These are phyloP conservation scores for Epicampocera succincta DNA, from an alignment of 2,888 invertebrate genomes.

Conservation along the genomic window DNA sequence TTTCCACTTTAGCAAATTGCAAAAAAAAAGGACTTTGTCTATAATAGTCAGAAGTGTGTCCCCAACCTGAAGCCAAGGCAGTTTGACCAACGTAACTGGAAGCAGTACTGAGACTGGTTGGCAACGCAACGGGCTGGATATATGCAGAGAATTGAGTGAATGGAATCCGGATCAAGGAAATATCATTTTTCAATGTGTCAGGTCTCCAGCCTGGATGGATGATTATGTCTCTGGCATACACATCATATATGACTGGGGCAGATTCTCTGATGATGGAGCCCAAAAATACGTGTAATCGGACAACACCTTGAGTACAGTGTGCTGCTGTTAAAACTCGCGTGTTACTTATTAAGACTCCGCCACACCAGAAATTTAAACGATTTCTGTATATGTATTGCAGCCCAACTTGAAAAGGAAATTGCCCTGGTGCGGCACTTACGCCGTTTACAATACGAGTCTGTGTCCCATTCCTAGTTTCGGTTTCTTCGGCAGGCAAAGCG, in stretches of 20 bases:
- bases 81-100: no score
- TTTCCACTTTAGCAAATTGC: no score
- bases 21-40: no score
- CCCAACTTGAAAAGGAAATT: no score
- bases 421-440: no score
- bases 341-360: not conserved
- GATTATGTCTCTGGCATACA: not conserved
- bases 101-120: not conserved
- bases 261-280: not conserved
- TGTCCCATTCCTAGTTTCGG: no score
- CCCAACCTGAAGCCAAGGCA: no score
- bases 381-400: no score
- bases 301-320: not conserved
- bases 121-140: not conserved
- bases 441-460: no score
- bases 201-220: not conserved
- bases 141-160: not conserved
- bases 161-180: not conserved
- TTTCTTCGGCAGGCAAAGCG: no score
- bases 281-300: not conserved
- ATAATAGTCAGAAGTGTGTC: no score
- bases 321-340: not conserved
- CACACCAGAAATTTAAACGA: not conserved
- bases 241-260: not conserved
- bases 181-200: not conserved